Base-by-base conservation (phyloP, 1,140 invertebrate species). In the Leptinotarsa undecemlineata region DNA sequence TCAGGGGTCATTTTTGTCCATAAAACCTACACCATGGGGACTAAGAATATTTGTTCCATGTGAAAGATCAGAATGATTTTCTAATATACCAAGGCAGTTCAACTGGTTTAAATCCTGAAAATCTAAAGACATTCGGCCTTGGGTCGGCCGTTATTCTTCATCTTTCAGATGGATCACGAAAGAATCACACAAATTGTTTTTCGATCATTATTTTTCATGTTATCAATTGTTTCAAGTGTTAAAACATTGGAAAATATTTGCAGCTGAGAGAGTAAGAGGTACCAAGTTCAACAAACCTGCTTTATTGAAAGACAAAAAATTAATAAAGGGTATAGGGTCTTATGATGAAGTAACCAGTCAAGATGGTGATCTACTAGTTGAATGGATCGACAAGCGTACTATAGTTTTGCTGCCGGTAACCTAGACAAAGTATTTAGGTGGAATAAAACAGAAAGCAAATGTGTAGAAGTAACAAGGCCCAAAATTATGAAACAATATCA, bases 301-400 rank as follows among this genome's bases (percentile, higher is more conserved):
- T 48, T 71, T 86, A 19, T 57, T 81, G 66, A 77, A 71, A 72
- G 85, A 86, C 61, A 84, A 83, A 82, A 73, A 79, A n/a, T 76
- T 82, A 47, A 83, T 82, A 70, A 84, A 84, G 76, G 74, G 75
- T 47, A 76, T 82, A 74, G 83, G 82, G 20, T 84, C 80, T 82
- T 51, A 79, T 81, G 81, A 86, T 76, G 83, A 84, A 80, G 70
- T 85, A 57, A 79, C 42, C 74, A 85, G 79, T 70, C 69, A 51
- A 80, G 79, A 83, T 63, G 75, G 75, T 78, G 81, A 83, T 70
- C 77, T 81, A 75, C 69, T 86, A 42, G 81, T 82, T 60, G 84
- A 85, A 68, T 86, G 83, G 85, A 48, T 84, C 68, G 84, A 86
- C 75, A 86, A 85, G 77, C 83, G 64, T 71, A 3, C 78, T 74